Evolutionary conservation across 1,140 invertebrate species (phyloP).

Genomic region (Babylonia areolata): DNA sequence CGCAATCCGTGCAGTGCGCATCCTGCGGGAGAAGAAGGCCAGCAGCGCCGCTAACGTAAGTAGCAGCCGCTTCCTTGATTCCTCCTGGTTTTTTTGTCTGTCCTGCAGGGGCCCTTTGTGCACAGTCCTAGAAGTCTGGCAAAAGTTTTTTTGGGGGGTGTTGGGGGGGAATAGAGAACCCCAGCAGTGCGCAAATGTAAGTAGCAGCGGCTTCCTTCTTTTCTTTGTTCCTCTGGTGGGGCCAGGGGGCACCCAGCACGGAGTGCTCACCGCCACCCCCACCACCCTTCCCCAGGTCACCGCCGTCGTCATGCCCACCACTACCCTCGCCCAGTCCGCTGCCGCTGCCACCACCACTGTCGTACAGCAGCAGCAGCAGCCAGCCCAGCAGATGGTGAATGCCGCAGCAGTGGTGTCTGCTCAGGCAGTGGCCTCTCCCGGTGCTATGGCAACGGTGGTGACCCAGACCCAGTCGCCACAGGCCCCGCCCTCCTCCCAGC

Average conservation of each 20-base stretch:
- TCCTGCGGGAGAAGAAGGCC: constrained; percentile 86
- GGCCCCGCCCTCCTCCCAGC: not conserved
- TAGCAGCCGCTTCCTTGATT: not conserved
- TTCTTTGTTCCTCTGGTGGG: constrained; percentile 8
- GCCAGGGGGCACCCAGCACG: constrained; percentile 18
- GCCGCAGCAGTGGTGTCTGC: constrained; percentile 38
- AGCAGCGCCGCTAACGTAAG: not conserved
- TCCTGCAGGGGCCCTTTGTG: too few species aligned
- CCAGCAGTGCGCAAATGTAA: too few species aligned
- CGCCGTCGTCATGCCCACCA: constrained; percentile 33
- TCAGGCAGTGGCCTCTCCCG: constrained; percentile 49
- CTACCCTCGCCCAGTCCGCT: not conserved
- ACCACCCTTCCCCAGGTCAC: constrained; percentile 12
- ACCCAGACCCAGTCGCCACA: constrained; percentile 46
- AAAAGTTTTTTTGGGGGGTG: too few species aligned
- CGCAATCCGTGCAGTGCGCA: constrained; percentile 87
- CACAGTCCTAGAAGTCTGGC: too few species aligned
- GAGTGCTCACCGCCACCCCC: constrained; percentile 8
- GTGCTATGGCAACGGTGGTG: constrained; percentile 50
- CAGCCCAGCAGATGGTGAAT: constrained; percentile 6
- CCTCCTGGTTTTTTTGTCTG: too few species aligned
- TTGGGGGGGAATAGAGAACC: too few species aligned
- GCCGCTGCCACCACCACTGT: not conserved
- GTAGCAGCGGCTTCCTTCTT: too few species aligned
- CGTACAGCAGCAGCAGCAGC: constrained; percentile 36